These are phyloP conservation scores for Saguinus oedipus DNA, from an alignment of 2,797 vertebrate species.

Conservation along the genomic window DNA sequence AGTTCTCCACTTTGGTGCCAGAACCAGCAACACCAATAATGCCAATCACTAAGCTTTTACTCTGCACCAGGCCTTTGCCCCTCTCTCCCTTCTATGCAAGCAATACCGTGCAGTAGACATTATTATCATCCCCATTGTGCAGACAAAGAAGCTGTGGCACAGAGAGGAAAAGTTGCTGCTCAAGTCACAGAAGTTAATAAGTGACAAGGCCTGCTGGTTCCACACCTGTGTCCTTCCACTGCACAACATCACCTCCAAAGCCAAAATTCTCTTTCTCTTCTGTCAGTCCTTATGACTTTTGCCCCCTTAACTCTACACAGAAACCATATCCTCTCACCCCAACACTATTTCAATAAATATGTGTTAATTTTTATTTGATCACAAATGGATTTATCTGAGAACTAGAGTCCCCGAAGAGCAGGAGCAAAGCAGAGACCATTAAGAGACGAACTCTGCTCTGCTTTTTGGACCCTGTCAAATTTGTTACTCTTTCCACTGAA, in stretches of 20 bases:
- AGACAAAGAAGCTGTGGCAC: neutral
- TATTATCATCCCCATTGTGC: neutral
- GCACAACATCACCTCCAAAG: neutral
- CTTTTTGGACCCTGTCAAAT: conserved; percentile 7
- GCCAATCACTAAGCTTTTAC: neutral
- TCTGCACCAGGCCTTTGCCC: neutral
- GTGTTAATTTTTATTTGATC: conserved; percentile 41
- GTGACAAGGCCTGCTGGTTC: neutral
- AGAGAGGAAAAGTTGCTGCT: neutral
- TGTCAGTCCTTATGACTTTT: neutral
- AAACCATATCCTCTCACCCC: neutral
- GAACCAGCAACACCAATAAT: neutral
- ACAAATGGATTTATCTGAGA: conserved; percentile 16
- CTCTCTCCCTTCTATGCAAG: neutral
- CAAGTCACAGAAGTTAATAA: neutral
- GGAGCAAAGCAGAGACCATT: neutral
- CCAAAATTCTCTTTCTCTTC: neutral
- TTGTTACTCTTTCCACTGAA: conserved; percentile 51
- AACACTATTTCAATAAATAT: neutral
- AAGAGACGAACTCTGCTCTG: neutral
- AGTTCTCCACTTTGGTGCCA: neutral
- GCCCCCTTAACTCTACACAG: neutral
- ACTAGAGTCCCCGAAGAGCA: neutral
- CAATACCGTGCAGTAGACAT: neutral
- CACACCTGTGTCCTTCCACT: neutral